These are phyloP conservation scores for Lasioglossum malachurum DNA, from an alignment of 2,888 invertebrate genomes.

Conservation along the genomic window DNA sequence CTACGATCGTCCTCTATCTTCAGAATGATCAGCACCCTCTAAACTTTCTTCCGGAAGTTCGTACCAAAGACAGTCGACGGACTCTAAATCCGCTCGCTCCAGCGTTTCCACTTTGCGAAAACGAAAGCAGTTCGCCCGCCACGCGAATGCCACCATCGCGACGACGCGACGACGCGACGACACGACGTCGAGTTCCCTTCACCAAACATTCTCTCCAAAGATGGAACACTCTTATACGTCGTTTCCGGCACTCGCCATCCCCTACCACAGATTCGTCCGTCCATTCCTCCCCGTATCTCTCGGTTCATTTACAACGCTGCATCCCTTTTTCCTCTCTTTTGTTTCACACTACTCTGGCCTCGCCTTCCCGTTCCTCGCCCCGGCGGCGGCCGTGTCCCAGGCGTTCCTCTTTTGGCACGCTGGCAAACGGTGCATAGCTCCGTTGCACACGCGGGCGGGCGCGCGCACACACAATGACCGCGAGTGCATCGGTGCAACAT, in stretches of 20 bases:
- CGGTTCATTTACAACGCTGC: constrained; percentile 53
- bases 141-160: neutral
- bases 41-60: neutral
- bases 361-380: constrained; percentile 30
- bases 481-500: neutral
- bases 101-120: neutral
- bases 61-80: neutral
- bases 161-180: neutral
- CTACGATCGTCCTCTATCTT: neutral
- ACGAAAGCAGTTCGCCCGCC: neutral
- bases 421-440: constrained; percentile 38
- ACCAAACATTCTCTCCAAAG: neutral
- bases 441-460: constrained; percentile 15
- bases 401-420: constrained; percentile 48
- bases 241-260: constrained; percentile 13
- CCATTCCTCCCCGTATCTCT: constrained; percentile 37
- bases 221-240: constrained; percentile 9
- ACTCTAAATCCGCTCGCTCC: neutral
- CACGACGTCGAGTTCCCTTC: neutral
- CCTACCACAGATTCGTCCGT: neutral
- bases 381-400: constrained; percentile 24
- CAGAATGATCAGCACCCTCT: neutral
- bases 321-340: constrained; percentile 48
- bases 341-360: constrained; percentile 49
- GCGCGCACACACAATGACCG: neutral